Evolutionary conservation across 2,888 invertebrate genomes (phyloP), one percentile per base, ranked within the genome.

Genomic region (Eudasyphora cyanicolor): DNA sequence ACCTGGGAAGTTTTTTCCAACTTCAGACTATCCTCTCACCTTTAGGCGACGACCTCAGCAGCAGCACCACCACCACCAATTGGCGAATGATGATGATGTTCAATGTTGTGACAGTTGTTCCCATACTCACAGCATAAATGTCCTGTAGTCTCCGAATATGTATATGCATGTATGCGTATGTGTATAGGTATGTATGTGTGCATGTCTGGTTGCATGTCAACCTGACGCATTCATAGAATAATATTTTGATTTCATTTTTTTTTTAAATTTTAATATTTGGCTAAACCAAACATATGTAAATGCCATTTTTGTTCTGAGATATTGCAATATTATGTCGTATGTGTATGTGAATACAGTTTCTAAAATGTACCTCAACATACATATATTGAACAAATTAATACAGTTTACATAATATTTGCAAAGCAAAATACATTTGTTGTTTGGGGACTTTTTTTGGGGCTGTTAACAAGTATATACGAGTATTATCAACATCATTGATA

Each of bases 91-190:
- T 51, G 71, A 76, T 51, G 51, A 62, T 62, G 38, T 54, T 79
- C 82, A 79, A 79, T 82, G 73, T 81, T 81, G 83, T 83, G 77
- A 80, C 83, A 83, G 83, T 83, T 83, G 83, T 42, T 38, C 42
- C 35, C 24, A 42, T 27, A 8, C 14, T 42, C 67, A 67, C 35
- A 42, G 19, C 12, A 67, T 19, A 42, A 67, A 42, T 38, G 38
- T 42, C 67, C 35, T 35, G n/a, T 17, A 51, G 12, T 10, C 12
- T 29, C 2, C 35, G 24, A 17, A 24, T 29, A 60, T 70, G 35
- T 19, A 35, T 54, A 38, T 27, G 19, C 6, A 71, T 51, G 3
- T 54, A 32, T 51, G 4, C 2, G 21, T 14, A 12, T 19, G 49
- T 69, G 12, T 38, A 42, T 57, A 19, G 54, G 38, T 29, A 27